These are phyloP conservation scores for Notocelia uddmanniana DNA, from an alignment of 2,888 invertebrate species.

Conservation along the genomic window DNA sequence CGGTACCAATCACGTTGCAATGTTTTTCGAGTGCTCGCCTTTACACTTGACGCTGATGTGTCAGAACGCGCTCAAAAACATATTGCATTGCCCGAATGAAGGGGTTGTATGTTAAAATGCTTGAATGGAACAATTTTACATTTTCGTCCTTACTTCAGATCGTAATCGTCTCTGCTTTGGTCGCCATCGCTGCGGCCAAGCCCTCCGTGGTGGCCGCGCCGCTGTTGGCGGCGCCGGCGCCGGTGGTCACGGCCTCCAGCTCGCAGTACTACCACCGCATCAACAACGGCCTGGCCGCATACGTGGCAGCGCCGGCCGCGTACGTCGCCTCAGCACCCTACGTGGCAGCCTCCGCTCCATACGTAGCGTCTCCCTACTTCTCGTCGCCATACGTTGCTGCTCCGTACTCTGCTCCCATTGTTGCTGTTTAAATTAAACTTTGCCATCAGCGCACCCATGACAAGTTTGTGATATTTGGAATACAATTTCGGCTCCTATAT, in stretches of 20 bases:
- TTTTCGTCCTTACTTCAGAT: slow-evolving; percentile 59
- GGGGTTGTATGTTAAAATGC: not conserved
- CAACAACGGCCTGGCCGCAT: slow-evolving; percentile 83
- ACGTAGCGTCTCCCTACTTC: slow-evolving; percentile 48
- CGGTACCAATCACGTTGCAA: not conserved
- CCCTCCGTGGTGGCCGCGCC: slow-evolving; percentile 68
- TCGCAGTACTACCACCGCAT: slow-evolving; percentile 89
- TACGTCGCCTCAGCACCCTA: slow-evolving; percentile 50
- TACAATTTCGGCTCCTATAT: not conserved
- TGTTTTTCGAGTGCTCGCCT: not conserved
- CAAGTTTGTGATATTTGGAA: slow-evolving; percentile 12
- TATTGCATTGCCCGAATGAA: not conserved
- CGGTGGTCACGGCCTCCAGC: slow-evolving; percentile 88
- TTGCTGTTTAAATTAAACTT: slow-evolving; percentile 28
- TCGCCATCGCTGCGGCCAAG: slow-evolving; percentile 74
- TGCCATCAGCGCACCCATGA: not conserved
- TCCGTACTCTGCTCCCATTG: slow-evolving; percentile 35
- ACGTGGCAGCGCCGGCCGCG: slow-evolving; percentile 71
- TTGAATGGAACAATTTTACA: not conserved
- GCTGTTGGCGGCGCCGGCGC: slow-evolving; percentile 61
- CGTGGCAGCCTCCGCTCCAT: slow-evolving; percentile 60
- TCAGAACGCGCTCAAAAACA: not conserved
- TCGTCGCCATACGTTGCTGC: slow-evolving; percentile 62
- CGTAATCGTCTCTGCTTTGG: slow-evolving; percentile 68
- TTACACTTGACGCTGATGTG: not conserved